Base-by-base conservation (phyloP, 2,888 invertebrate species). In the Tiliacea aurago region DNA sequence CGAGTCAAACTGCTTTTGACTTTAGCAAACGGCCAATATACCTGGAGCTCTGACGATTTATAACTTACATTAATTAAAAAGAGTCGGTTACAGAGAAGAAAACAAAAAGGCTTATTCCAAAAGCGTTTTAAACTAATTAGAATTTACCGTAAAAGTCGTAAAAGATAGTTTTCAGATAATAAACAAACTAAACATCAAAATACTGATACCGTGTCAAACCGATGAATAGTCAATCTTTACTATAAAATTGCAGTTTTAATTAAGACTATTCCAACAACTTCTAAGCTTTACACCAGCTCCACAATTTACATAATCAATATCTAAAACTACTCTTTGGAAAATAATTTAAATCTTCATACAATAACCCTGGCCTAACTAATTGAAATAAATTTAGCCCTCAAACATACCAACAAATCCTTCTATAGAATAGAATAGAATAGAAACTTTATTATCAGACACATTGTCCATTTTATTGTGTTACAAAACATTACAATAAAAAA, bases 1-100 rank as follows among this genome's bases (percentile, higher is more conserved):
- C 49, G 74, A 85, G 84, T 80, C 78, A 86, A 86, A 86, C 81
- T 78, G 76, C 86, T 86, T 88, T 86, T 84, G 67, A 73, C 66
- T 83, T 59, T 65, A 37, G 63, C 49, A 69, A 64, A 43, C 59
- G 65, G 59, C 88, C 86, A 88, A 72, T 64, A 23, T 80, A 71
- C 63, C 68, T 79, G 77, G 86, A 85, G 4, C 90, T 79, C 43
- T 74, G 33, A 53, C 59, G 56, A 59, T 78, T 73, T 72, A 49
- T 51, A 43, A 75, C 58, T 49, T 23, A 15, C n/a, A 41, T n/a
- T 7, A 15, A 45, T 67, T 23, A 23, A 65, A 62, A 67, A 37
- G 2, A 56, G 6, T 33, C 11, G 18, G n/a, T 33, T 33, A 43
- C 23, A 28, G 18, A 18, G 11, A 33, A 7, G 6, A 18, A 0